Percentiles rank a stretch among this genome's conserved stretches.
Conservation (phyloP, 2,888 invertebrate genomes). For the Thecophora atra region DNA sequence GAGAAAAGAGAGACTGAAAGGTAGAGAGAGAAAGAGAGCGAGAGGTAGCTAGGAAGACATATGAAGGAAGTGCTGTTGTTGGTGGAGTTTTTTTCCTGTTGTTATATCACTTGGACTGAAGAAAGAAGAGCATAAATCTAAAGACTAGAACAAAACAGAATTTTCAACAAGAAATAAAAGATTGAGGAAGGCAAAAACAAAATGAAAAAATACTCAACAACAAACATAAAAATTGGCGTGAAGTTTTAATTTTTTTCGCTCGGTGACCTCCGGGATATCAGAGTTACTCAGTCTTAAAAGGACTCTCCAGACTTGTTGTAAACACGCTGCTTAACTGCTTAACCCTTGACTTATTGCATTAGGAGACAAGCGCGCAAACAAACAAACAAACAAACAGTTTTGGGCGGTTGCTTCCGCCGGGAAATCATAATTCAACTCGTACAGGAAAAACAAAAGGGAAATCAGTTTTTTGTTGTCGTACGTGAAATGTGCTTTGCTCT, state of each 20-base stretch:
- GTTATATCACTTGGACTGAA: constrained; percentile 25
- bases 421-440: constrained; percentile 61
- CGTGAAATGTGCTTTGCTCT: constrained; percentile 40
- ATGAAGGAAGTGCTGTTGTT: too few relatives aligned
- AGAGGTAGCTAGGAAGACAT: too few relatives aligned
- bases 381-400: constrained; percentile 44
- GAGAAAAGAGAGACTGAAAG: neutral
- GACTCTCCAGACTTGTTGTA: constrained; percentile 37
- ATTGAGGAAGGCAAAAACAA: constrained; percentile 40
- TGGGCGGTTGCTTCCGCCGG: constrained; percentile 59
- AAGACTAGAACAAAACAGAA: constrained; percentile 25
- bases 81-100: neutral
- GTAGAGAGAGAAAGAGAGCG: too few relatives aligned
- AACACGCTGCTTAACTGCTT: constrained; percentile 54
- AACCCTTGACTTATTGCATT: constrained; percentile 63
- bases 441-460: constrained; percentile 41
- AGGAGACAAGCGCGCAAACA: constrained; percentile 38
- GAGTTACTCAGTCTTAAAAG: neutral
- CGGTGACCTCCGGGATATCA: constrained; percentile 1
- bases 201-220: constrained; percentile 26
- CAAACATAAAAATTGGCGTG: constrained; percentile 61
- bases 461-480: constrained; percentile 24
- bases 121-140: constrained; percentile 29
- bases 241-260: constrained; percentile 59
- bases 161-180: constrained; percentile 47